phyloP scores from a whole-genome alignment of 2,113 vertebrate genomes.

The Puma concolor region DNA sequence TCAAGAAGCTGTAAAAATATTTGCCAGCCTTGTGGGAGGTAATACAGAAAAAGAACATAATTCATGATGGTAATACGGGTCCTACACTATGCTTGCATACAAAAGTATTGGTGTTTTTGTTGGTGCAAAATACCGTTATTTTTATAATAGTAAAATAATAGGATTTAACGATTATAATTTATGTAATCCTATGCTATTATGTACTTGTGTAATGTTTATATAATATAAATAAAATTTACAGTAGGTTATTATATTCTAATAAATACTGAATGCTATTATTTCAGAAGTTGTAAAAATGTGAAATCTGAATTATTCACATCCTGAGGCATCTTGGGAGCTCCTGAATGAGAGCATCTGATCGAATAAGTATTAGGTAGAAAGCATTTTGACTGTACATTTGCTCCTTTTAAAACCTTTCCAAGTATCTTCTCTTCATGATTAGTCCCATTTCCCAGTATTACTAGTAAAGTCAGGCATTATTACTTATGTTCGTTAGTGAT shows the following conservation, averaged over 20 bases:
- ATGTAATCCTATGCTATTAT: constrained; percentile 44
- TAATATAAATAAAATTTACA: constrained; percentile 61
- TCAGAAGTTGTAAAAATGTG: constrained; percentile 37
- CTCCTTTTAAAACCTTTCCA: neutral
- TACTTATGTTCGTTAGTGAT: neutral
- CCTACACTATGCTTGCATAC: constrained; percentile 1
- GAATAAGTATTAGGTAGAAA: neutral
- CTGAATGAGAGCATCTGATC: neutral
- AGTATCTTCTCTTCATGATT: neutral
- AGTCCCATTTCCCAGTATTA: neutral
- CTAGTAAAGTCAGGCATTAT: neutral
- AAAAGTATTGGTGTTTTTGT: constrained; percentile 51
- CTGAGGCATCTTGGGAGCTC: neutral
- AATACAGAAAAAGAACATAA: neutral
- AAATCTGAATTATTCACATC: neutral
- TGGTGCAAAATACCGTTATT: constrained; percentile 63
- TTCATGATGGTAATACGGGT: neutral
- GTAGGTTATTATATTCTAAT: constrained; percentile 64
- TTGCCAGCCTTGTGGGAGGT: neutral
- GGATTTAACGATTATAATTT: constrained; percentile 58
- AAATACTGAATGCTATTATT: constrained; percentile 53
- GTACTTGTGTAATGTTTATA: constrained; percentile 56
- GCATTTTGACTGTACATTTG: neutral
- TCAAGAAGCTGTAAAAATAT: neutral
- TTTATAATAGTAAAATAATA: constrained; percentile 74